Conservation (phyloP, 2,888 invertebrate species). For the Agonopterix arenella region DNA sequence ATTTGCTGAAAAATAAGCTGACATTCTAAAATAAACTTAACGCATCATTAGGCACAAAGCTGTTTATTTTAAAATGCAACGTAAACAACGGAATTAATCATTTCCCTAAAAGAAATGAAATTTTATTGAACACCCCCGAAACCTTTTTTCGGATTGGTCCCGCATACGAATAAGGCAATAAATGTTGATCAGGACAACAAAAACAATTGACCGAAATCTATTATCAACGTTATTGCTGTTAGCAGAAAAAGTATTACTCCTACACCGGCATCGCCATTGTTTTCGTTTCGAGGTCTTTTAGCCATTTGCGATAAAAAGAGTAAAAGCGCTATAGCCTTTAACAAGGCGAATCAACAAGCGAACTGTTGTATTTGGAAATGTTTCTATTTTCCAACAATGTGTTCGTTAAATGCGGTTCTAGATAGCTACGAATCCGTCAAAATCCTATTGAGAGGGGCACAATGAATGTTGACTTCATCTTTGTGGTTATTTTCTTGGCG, state of each 20-base stretch:
- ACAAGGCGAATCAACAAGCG: no score
- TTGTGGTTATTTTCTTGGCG: slow-evolving; percentile 63
- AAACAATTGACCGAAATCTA: slow-evolving; percentile 59
- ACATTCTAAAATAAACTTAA: background rate
- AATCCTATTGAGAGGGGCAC: slow-evolving; percentile 60
- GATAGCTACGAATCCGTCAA: slow-evolving; percentile 48
- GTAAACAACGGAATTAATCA: slow-evolving; percentile 16
- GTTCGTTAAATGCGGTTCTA: slow-evolving; percentile 33
- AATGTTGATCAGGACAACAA: slow-evolving; percentile 61
- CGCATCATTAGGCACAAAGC: background rate
- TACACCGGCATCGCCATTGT: background rate
- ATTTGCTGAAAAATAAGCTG: background rate
- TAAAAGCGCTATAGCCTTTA: background rate
- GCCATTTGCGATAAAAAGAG: background rate
- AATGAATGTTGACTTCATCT: slow-evolving; percentile 65
- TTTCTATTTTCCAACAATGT: slow-evolving; percentile 20
- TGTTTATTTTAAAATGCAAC: background rate
- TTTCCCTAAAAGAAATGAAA: slow-evolving; percentile 52
- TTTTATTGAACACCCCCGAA: slow-evolving; percentile 49
- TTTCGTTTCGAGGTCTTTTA: background rate
- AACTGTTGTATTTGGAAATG: no score
- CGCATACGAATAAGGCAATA: slow-evolving; percentile 67
- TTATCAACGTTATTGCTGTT: slow-evolving; percentile 48
- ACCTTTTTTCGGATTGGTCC: slow-evolving; percentile 57
- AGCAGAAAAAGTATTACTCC: slow-evolving; percentile 19